Evolutionary conservation across 2,113 vertebrate genomes (phyloP), one percentile per base, ranked within the genome.

Genomic region (Blennius ocellaris): DNA sequence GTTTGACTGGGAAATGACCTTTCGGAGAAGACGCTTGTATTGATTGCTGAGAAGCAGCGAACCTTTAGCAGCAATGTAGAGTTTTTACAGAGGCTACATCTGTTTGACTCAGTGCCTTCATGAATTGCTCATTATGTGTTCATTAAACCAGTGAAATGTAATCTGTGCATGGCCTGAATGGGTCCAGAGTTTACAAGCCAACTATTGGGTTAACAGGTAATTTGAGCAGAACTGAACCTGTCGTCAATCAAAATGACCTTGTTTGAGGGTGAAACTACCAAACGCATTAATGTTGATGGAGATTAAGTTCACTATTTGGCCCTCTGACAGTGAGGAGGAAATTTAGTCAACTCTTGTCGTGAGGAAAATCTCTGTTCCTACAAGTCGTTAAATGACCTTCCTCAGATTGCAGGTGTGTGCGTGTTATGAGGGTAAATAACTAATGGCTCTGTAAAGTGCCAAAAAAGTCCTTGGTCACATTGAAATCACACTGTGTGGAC

Each of bases 51-150:
- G 7, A 8, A 58, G 68, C 56, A 68, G 63, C 65, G 61, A 52
- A 58, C 30, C 58, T 8, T 45, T 39, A 75, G 68, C 72, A 72
- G 73, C 69, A 49, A 39, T 9, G 36, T 70, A 52, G 59, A 69
- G 53, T 49, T 70, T 37, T 54, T 48, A 14, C 43, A 12, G 44
- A 14, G 57, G 51, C 56, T 57, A 72, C 78, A 63, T 57, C 45
- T 52, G 40, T 14, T 11, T 15, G 43, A 63, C 17, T 53, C 57
- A 41, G 2, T n/a, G 6, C n/a, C 11, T 37, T 15, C 45, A 52
- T 2, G 6, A 64, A 47, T 30, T 7, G n/a, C 38, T 11, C 7
- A 8, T 41, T 6, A 17, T 10, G 5, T 8, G 51, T 41, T 39
- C 30, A 40, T 37, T 55, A 56, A 30, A 71, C 48, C 54, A 69